A percentile compares a stretch with the other conserved stretches of the same genome.
phyloP scores from a whole-genome alignment of 2,113 vertebrate species.

The Erythrocercus mccallii region DNA sequence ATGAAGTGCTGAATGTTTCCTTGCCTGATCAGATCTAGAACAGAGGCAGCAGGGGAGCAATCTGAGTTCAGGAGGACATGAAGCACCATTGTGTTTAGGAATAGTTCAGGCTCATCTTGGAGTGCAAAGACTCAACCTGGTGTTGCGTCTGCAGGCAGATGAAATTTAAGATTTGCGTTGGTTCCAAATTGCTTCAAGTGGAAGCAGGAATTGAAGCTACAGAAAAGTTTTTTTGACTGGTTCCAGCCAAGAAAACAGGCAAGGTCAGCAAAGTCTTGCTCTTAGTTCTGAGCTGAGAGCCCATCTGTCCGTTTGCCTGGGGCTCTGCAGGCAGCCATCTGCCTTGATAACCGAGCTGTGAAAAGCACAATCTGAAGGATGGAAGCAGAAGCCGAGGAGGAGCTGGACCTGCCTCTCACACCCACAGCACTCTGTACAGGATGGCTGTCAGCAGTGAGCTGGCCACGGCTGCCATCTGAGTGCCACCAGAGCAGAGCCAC shows the following conservation, averaged over 20 bases:
- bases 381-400: not conserved
- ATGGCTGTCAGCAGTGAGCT: not conserved
- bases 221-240: not conserved
- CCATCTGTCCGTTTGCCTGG: conserved; percentile 30
- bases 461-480: not conserved
- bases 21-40: not conserved
- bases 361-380: not conserved
- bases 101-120: not conserved
- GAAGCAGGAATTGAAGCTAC: not conserved
- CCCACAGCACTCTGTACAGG: not conserved
- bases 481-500: not conserved
- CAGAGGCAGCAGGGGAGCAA: not conserved
- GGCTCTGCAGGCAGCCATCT: conserved; percentile 43
- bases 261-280: conserved; percentile 50
- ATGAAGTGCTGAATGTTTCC: not conserved
- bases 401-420: not conserved
- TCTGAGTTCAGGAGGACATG: not conserved
- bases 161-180: not conserved
- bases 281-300: not conserved
- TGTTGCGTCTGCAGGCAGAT: not conserved
- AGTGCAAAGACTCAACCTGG: not conserved
- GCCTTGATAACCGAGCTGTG: not conserved
- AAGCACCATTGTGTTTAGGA: not conserved
- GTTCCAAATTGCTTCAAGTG: not conserved
- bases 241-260: not conserved